Evolutionary conservation across 2,113 vertebrate genomes (phyloP), one percentile per base, ranked within the genome.

Genomic region (Macheiramphus alcinus): DNA sequence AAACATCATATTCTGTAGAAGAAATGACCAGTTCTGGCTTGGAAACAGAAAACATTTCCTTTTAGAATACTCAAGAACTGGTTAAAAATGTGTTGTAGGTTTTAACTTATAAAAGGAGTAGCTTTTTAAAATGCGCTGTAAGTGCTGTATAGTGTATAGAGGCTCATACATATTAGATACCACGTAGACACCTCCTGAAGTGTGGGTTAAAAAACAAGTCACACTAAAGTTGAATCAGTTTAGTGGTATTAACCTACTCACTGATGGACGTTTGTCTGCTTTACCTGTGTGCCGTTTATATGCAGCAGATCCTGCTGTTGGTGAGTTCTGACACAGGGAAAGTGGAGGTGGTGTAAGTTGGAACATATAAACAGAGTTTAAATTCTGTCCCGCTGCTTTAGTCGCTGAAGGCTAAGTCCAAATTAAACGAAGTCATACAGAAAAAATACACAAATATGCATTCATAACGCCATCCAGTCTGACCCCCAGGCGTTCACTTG

Each of bases 1-100:
- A 98, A 98, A 98, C 98, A 98, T 98, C 98, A 95, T 98, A 98
- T 98, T 98, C 98, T 97, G 97, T 96, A 95, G 97, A 97, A 98
- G 98, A 98, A 98, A 97, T 97, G 98, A 97, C 98, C 97, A 93
- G 96, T 97, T 97, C 96, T 98, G 95, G 94, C 97, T 97, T 94
- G 97, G 97, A 98, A 97, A 98, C 96, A 96, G 97, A 97, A 98
- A 98, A 94, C 89, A 97, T 97, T 97, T 97, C 81, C 88, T 97
- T 96, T 95, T 96, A 96, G 95, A 96, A 98, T 97, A 96, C 96
- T 96, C 96, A 95, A 90, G 95, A 95, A 93, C 86, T 93, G 86
- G 93, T 98, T 97, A 95, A 96, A 96, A 97, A 96, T 89, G 29
- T 93, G 83, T 87, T 91, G 83, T 97, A 52, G 7, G 9, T 75